Conservation (phyloP, 1,140 invertebrate genomes). For the Cataglyphis hispanica region DNA sequence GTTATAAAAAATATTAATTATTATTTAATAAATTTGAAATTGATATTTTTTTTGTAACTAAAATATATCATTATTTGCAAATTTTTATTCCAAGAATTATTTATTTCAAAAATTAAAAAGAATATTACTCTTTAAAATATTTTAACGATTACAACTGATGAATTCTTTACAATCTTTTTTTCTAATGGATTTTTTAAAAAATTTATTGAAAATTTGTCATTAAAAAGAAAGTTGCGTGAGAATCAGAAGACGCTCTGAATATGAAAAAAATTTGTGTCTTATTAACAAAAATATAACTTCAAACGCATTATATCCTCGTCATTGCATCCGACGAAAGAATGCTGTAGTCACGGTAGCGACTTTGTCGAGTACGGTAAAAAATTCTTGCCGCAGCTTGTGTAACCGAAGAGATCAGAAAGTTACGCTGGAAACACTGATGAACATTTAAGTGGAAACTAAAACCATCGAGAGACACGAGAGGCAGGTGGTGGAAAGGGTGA, state of each 20-base stretch:
- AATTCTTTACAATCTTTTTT: neutral
- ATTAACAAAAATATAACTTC: constrained; percentile 1
- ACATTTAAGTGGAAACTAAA: constrained; percentile 52
- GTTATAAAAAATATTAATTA: neutral
- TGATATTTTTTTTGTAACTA: neutral
- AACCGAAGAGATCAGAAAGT: constrained; percentile 55
- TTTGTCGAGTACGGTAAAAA: constrained; percentile 30
- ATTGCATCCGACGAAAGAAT: constrained; percentile 10
- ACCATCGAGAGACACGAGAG: constrained; percentile 7
- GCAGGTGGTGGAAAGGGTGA: neutral
- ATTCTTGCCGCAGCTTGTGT: constrained; percentile 33
- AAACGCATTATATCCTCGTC: neutral
- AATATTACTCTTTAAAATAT: neutral
- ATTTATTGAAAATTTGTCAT: neutral
- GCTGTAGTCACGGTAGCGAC: neutral
- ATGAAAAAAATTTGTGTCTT: neutral
- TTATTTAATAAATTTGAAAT: neutral
- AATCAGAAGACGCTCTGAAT: neutral
- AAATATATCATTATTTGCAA: neutral
- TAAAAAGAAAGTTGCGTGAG: neutral
- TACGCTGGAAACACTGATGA: constrained; percentile 32
- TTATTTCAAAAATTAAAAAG: neutral
- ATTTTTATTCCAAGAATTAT: neutral
- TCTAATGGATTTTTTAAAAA: neutral
- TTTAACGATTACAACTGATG: neutral